These are phyloP conservation scores for Struthio camelus DNA, from an alignment of 2,113 vertebrate genomes.

Conservation along the genomic window DNA sequence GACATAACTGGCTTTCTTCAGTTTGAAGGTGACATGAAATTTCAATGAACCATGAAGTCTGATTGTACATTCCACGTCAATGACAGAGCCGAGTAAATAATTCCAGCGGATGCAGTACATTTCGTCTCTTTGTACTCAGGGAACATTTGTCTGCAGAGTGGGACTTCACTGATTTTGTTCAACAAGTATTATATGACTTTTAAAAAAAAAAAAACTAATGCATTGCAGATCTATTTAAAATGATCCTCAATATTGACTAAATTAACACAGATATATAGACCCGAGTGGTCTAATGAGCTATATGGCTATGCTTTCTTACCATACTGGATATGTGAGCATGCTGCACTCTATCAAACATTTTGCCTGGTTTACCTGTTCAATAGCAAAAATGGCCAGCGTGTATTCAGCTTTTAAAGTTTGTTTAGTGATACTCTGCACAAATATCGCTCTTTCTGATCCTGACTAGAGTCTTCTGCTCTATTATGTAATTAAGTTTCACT, in stretches of 20 bases:
- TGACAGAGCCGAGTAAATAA: not conserved
- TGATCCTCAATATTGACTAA: not conserved
- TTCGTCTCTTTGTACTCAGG: not conserved
- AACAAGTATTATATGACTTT: not conserved
- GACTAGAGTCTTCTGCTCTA: not conserved
- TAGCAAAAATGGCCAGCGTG: not conserved
- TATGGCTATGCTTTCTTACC: not conserved
- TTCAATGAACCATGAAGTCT: not conserved
- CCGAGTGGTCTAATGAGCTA: not conserved
- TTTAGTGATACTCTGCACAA: not conserved
- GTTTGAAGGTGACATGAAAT: not conserved
- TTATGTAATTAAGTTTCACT: not conserved
- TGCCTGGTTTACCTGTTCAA: not conserved
- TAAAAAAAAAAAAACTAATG: not conserved
- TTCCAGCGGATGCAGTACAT: not conserved
- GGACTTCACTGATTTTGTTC: not conserved
- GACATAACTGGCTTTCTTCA: not conserved
- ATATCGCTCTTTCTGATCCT: not conserved
- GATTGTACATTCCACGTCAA: not conserved
- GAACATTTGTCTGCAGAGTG: not conserved
- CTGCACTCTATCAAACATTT: not conserved
- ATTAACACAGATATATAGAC: not conserved
- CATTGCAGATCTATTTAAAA: not conserved
- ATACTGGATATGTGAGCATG: not conserved
- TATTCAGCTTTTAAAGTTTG: not conserved